Evolutionary conservation across 2,797 vertebrate genomes (phyloP), one percentile per base, ranked within the genome.

Genomic region (Sebastes steindachneri): DNA sequence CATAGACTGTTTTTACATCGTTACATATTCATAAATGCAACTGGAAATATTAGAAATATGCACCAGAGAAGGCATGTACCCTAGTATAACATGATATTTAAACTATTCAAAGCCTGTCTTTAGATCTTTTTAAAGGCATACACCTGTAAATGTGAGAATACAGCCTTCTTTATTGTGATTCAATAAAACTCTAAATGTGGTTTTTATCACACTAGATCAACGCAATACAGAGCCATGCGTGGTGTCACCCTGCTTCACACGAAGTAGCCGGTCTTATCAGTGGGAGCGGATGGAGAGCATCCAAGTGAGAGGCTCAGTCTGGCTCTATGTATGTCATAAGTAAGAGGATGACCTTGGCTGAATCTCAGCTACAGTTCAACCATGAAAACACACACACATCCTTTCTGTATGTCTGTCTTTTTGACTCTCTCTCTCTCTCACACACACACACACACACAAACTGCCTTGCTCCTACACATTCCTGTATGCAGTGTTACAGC

Each of bases 281-380:
- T 62, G 77, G 73, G 59, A 90, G 86, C 93, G 93, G 94, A 94
- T 95, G 93, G 92, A 93, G 84, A 89, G 81, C 59, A 41, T 94
- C 94, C 92, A 88, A 93, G 80, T 92, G 88, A 93, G 89, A 89
- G 89, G 48, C 86, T 90, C 88, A 74, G 88, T 90, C 93, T 90
- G 93, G 83, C 92, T 93, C 92, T 91, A 92, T 91, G 91, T 92
- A 92, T 94, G 92, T 94, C 93, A 93, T 83, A 85, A 91, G 85
- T 87, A 93, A 91, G 88, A 92, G 89, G 88, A 93, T 92, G 93
- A 93, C 92, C 89, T 92, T 94, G 91, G 84, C 82, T 88, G 25
- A 60, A 79, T 88, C 86, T 89, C 73, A 92, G 75, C 73, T 68
- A 41, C 48, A 68, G 71, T 80, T 88, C 63, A 70, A 75, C 75